These are phyloP conservation scores for Gymnocheta viridis DNA, from an alignment of 2,888 invertebrate species.

Conservation along the genomic window DNA sequence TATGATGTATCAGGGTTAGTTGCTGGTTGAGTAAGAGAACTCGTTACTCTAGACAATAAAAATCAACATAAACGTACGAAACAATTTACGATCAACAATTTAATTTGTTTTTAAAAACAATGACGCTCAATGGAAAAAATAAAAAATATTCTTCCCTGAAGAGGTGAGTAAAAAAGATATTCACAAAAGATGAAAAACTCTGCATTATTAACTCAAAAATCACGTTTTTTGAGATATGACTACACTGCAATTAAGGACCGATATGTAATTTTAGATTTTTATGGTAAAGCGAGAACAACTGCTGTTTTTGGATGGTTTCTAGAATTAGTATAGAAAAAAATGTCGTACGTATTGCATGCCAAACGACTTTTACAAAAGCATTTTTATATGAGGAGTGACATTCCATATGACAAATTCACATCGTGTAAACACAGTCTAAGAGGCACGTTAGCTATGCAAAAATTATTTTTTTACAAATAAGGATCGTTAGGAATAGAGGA, in stretches of 20 bases:
- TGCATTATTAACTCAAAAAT: no score
- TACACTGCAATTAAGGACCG: no score
- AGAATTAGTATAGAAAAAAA: no score
- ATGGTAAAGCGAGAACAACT: no score
- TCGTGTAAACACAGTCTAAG: slow-evolving; percentile 13
- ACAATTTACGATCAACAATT: slow-evolving; percentile 43
- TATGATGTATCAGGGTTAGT: not conserved
- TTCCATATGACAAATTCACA: not conserved
- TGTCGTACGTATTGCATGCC: no score
- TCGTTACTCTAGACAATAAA: slow-evolving; percentile 20
- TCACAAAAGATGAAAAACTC: no score
- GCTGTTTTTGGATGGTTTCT: no score
- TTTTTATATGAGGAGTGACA: not conserved
- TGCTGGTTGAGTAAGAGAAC: slow-evolving; percentile 7
- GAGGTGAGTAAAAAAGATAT: no score
- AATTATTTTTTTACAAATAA: slow-evolving; percentile 23
- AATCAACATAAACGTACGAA: slow-evolving; percentile 36
- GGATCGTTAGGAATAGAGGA: slow-evolving; percentile 43
- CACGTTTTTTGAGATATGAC: no score
- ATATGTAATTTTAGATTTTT: no score
- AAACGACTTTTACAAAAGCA: no score
- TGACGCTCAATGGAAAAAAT: slow-evolving; percentile 37
- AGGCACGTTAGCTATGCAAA: slow-evolving; percentile 20
- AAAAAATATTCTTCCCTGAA: no score
- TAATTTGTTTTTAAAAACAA: slow-evolving; percentile 47